phyloP scores from a whole-genome alignment of 1,140 invertebrate genomes.

The Leptopilina boulardi region DNA sequence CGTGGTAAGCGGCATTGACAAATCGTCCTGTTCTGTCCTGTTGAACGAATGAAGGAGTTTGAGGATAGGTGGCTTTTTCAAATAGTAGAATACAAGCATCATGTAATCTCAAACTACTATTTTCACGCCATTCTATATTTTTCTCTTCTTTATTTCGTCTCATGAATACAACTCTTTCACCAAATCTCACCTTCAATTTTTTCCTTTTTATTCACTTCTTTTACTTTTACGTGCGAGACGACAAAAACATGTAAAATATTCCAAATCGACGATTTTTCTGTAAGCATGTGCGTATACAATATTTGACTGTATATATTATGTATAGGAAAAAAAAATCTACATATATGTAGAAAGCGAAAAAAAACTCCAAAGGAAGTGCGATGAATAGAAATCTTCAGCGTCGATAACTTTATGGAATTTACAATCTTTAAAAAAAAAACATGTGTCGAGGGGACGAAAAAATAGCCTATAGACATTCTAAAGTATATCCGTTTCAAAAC shows the following conservation, averaged over 20 bases:
- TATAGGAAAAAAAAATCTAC: too few species aligned
- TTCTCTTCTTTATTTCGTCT: neutral
- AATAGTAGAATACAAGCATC: neutral
- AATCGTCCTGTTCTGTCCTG: neutral
- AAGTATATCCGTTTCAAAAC: neutral
- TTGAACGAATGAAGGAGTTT: conserved; percentile 4
- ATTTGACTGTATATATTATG: neutral
- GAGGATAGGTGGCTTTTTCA: neutral
- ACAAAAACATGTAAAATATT: neutral
- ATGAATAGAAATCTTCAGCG: neutral
- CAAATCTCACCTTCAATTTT: too few species aligned
- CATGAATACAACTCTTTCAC: too few species aligned
- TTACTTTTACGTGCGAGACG: too few species aligned
- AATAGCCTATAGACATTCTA: neutral
- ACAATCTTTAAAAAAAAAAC: neutral
- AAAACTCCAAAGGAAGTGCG: neutral
- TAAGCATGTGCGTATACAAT: neutral
- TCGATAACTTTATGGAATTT: neutral
- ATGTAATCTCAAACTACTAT: neutral
- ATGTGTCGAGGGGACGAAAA: neutral
- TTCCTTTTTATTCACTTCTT: too few species aligned
- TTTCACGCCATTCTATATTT: neutral
- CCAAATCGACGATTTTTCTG: neutral
- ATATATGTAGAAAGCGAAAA: neutral
- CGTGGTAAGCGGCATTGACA: neutral